These are phyloP conservation scores for Melieria crassipennis DNA, from an alignment of 2,888 invertebrate genomes.

Conservation along the genomic window DNA sequence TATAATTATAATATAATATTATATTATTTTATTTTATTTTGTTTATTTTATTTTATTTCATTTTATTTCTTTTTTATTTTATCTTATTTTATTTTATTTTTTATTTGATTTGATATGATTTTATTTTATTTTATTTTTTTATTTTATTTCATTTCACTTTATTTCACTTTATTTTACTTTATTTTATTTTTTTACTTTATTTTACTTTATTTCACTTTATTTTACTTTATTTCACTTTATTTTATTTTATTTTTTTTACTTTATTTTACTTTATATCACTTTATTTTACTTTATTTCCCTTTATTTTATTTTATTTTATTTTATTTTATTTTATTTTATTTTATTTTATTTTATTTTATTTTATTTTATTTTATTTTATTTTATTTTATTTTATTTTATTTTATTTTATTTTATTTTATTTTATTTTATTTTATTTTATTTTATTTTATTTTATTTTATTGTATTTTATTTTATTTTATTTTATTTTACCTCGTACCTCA, in stretches of 20 bases:
- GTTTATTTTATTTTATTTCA: too few species aligned
- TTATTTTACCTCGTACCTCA: not conserved
- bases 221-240: not conserved
- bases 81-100: too few species aligned
- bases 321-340: not conserved
- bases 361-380: not conserved
- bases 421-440: not conserved
- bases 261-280: not conserved
- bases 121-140: too few species aligned
- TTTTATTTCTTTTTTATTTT: too few species aligned
- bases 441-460: not conserved
- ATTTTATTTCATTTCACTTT: too few species aligned
- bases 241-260: not conserved
- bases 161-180: too few species aligned
- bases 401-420: not conserved
- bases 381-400: not conserved
- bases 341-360: not conserved
- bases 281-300: not conserved
- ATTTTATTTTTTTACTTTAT: not conserved
- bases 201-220: not conserved
- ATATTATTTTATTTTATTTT: too few species aligned
- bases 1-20: too few species aligned
- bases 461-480: not conserved
- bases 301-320: not conserved
- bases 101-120: too few species aligned